phyloP scores from a whole-genome alignment of 2,797 vertebrate species.

The Lycodopsis pacificus region DNA sequence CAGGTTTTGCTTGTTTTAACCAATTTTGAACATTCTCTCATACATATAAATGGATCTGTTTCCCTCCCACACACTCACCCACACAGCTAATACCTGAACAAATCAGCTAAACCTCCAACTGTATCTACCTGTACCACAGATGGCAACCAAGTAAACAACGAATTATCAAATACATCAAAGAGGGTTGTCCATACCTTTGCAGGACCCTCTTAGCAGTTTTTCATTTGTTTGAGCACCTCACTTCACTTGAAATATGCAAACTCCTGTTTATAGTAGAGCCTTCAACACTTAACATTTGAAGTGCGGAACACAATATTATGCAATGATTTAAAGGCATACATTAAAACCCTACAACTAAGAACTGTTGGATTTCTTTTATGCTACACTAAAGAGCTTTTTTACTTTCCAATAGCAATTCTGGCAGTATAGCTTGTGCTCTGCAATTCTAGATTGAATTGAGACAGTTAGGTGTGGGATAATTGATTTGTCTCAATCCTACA shows the following conservation, averaged over 20 bases:
- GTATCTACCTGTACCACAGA: background rate
- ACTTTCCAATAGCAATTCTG: background rate
- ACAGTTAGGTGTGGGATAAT: slow-evolving; percentile 4
- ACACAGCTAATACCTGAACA: background rate
- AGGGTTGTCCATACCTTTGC: background rate
- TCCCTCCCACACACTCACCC: background rate
- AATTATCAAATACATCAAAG: background rate
- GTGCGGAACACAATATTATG: background rate
- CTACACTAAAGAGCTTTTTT: background rate
- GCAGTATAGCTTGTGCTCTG: background rate
- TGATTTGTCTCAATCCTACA: background rate
- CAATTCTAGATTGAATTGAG: background rate
- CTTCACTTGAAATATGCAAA: background rate
- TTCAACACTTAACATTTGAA: background rate
- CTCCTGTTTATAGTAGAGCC: background rate
- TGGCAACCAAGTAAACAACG: background rate
- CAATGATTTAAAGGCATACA: background rate
- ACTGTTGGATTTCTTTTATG: background rate
- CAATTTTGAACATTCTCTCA: background rate
- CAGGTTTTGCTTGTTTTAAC: background rate
- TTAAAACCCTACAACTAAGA: background rate
- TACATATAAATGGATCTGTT: background rate
- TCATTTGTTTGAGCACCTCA: background rate
- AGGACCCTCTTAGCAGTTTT: background rate
- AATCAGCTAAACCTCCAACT: slow-evolving; percentile 3